Evolutionary conservation across 2,888 invertebrate species (phyloP).

Genomic region (Stramonita haemastoma): DNA sequence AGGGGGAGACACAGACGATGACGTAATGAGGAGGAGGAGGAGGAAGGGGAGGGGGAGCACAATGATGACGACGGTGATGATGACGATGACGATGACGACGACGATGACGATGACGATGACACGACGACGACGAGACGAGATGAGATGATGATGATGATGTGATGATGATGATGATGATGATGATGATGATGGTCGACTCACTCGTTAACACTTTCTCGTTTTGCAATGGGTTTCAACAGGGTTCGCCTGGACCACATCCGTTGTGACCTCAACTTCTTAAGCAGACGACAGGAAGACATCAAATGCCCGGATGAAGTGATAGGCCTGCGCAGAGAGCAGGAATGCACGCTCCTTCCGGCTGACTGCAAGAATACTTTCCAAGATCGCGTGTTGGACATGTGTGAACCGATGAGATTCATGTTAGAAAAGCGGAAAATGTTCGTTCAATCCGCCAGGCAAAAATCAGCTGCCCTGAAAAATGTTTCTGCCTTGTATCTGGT

Average conservation of each 20-base stretch:
- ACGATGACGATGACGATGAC: no score
- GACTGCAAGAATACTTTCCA: constrained; percentile 34
- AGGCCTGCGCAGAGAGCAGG: constrained; percentile 49
- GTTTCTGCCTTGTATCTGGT: not conserved
- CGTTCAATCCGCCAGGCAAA: not conserved
- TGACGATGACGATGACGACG: no score
- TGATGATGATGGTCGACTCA: no score
- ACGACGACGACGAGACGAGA: no score
- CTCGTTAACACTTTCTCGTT: no score
- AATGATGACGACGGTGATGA: no score
- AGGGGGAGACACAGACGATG: no score
- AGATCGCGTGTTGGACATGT: constrained; percentile 29
- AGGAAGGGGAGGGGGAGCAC: no score
- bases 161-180: no score
- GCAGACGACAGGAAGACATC: constrained; percentile 6
- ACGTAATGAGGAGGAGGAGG: no score
- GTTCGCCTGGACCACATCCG: constrained; percentile 43
- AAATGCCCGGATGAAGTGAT: constrained; percentile 46
- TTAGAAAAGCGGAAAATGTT: constrained; percentile 27
- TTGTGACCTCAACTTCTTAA: constrained; percentile 46
- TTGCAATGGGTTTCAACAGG: constrained; percentile 20
- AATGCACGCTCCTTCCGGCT: constrained; percentile 49
- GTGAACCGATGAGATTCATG: constrained; percentile 35
- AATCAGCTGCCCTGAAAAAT: not conserved
- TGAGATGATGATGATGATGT: no score